Percentiles rank a stretch among this genome's conserved stretches.
Conservation (phyloP, 2,113 vertebrate genomes). For the Semnornis frantzii region DNA sequence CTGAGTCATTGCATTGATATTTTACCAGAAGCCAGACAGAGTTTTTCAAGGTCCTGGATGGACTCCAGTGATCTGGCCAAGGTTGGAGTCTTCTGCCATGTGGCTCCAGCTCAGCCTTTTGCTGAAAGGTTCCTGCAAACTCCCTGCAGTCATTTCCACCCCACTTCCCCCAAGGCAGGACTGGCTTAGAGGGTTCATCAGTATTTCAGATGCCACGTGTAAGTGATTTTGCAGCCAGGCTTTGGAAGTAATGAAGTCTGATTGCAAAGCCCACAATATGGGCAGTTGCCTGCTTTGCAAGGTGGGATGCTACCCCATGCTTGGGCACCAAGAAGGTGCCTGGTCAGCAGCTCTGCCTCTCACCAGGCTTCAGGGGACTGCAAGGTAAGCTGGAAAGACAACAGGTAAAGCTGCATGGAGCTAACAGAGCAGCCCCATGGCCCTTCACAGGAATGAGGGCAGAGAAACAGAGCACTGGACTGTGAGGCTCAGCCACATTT, state of each 20-base stretch:
- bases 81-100: not conserved
- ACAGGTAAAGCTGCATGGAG: fast-evolving
- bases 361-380: fast-evolving
- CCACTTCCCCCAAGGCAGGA: not conserved
- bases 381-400: fast-evolving
- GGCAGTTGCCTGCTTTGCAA: not conserved
- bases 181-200: not conserved
- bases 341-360: not conserved
- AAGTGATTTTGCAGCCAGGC: not conserved
- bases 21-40: not conserved
- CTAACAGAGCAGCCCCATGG: not conserved
- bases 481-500: fast-evolving
- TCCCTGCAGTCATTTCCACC: not conserved
- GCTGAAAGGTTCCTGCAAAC: not conserved
- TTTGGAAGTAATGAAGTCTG: not conserved
- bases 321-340: not conserved
- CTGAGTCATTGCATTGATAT: not conserved
- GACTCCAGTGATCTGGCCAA: not conserved
- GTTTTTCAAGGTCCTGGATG: not conserved
- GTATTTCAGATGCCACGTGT: not conserved
- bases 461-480: not conserved
- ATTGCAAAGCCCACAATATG: fast-evolving
- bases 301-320: not conserved
- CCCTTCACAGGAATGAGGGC: not conserved
- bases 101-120: not conserved